Base-by-base conservation (phyloP, 2,888 invertebrate species). In the Hirtodrosophila confusa region DNA sequence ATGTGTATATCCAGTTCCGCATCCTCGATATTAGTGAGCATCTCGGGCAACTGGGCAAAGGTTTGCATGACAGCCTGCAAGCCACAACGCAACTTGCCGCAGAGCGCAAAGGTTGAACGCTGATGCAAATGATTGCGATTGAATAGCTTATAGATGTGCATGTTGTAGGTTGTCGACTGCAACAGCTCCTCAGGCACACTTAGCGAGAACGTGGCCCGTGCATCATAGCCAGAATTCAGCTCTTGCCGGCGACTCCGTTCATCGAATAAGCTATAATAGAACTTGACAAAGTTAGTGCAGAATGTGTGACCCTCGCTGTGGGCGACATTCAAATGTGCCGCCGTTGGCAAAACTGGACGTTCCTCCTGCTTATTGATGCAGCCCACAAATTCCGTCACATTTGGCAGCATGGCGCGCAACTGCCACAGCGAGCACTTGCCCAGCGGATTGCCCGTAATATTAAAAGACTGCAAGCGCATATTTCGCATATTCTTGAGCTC, bases 371-470 rank as follows among this genome's bases (percentile, higher is more conserved):
- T 33, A 3, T 3, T 7, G 1, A 17, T 23, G 3, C 8, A 37
- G 3, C 41, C 43, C n/a, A 11, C n/a, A 2, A 35, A 36, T 4
- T 10, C 6, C 4, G 33, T 0, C 7, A 78, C 35, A 3, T 60
- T 6, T 0, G 75, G 75, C 36, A 78, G 43, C 27, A 54, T 9
- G 0, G 8, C 10, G 4, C 5, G 40, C 10, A 76, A n/a, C 3
- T 55, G 12, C 5, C n/a, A 7, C 0, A 12, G 3, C 3, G 23
- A 8, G 0, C 1, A 4, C 17, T 68, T 73, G 9, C 63, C 44
- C 31, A 78, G 3, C 0, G 60, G 47, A 54, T 78, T 78, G 6
- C 62, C 60, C 0, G 37, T 23, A 0, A 78, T 4, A 6, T 51
- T 45, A 4, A 78, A 4, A 0, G 27, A 49, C 4, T 44, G 23